Percentiles rank a stretch among this genome's conserved stretches.
These are phyloP conservation scores for Hetaerina americana DNA, from an alignment of 1,140 invertebrate genomes.

Conservation along the genomic window DNA sequence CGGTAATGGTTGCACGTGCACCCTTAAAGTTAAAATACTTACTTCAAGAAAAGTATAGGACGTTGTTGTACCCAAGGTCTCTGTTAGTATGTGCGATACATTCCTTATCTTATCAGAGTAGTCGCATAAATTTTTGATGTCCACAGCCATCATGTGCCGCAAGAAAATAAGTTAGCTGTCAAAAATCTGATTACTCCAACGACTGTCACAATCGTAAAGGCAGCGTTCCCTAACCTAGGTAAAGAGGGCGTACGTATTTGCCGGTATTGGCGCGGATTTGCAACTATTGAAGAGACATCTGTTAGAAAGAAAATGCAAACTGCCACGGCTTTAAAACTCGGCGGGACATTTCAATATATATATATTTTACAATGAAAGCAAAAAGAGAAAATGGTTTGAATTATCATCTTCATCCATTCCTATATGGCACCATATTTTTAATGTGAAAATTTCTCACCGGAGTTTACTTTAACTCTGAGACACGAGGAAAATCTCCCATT, in stretches of 20 bases:
- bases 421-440: no score
- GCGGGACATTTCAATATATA: no score
- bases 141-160: background rate
- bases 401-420: no score
- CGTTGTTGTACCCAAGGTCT: background rate
- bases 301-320: no score
- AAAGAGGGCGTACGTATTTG: background rate
- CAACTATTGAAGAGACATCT: background rate
- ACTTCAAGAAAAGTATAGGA: background rate
- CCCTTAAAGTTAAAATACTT: background rate
- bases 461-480: no score
- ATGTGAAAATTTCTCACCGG: no score
- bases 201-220: background rate
- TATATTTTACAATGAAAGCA: no score
- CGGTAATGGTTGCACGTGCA: background rate
- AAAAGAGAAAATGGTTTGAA: no score
- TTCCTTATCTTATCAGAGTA: background rate
- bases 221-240: background rate
- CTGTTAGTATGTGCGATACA: background rate
- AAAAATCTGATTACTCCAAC: background rate
- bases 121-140: background rate
- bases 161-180: background rate
- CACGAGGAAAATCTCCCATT: no score
- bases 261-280: background rate
- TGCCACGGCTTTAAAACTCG: no score